Evolutionary conservation across 1,140 invertebrate species (phyloP).

Genomic region (Rhopalosiphum padi): DNA sequence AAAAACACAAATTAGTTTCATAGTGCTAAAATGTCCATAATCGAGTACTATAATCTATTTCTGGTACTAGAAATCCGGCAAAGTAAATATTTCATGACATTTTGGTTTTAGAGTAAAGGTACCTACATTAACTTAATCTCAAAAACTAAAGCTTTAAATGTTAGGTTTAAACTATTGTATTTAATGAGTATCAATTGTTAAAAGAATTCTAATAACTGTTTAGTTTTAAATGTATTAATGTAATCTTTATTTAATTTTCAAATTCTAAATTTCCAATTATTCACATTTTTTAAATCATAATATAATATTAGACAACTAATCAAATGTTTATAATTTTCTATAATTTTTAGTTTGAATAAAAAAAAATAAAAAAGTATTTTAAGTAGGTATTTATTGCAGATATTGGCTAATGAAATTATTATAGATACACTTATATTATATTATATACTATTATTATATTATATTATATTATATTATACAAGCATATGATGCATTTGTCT

Average conservation of each 20-base stretch:
- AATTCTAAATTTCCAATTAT: neutral
- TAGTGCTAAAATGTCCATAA: slow-evolving; percentile 14
- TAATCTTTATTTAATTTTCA: neutral
- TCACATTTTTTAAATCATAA: neutral
- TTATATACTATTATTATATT: no score
- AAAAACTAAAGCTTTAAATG: neutral
- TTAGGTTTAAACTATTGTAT: slow-evolving; percentile 31
- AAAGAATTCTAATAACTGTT: neutral
- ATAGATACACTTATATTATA: no score
- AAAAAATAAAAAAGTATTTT: neutral
- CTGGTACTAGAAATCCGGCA: neutral
- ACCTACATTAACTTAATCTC: neutral
- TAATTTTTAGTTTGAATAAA: neutral
- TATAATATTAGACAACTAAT: neutral
- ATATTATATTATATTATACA: no score
- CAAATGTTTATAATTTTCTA: neutral
- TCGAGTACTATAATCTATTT: slow-evolving; percentile 30
- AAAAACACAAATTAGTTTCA: slow-evolving; percentile 29
- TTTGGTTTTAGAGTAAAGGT: neutral
- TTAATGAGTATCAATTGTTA: neutral
- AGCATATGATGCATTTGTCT: neutral
- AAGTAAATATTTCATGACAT: slow-evolving; percentile 37
- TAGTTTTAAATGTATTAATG: neutral
- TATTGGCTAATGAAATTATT: neutral
- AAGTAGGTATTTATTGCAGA: neutral